Percentiles rank a stretch among this genome's conserved stretches.
These are phyloP conservation scores for Amphibalanus amphitrite DNA, from an alignment of 1,140 invertebrate genomes.

Conservation along the genomic window DNA sequence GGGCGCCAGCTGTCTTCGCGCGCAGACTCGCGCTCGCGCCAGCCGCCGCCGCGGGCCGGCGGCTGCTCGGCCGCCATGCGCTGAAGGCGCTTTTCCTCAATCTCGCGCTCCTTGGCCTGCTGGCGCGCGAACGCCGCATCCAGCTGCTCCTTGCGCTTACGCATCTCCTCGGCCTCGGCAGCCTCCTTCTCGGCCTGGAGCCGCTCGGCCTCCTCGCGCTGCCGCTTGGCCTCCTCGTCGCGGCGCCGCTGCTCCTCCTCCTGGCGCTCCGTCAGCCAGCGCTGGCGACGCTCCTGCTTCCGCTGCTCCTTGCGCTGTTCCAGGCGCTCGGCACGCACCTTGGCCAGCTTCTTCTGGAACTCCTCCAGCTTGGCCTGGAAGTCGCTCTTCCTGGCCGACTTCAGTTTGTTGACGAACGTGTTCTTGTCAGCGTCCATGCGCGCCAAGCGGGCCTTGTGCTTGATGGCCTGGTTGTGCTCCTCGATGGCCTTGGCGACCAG, in stretches of 20 bases:
- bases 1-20: constrained; percentile 24
- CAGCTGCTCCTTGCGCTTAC: constrained; percentile 19
- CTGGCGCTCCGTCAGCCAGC: constrained; percentile 30
- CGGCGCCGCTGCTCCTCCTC: constrained; percentile 38
- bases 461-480: constrained; percentile 66
- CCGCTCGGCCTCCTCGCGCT: constrained; percentile 30
- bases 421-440: constrained; percentile 68
- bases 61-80: constrained; percentile 25
- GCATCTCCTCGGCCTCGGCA: constrained; percentile 51
- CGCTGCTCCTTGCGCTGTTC: constrained; percentile 48
- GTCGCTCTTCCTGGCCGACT: constrained; percentile 42
- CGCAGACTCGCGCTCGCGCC: constrained; percentile 28
- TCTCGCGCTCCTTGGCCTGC: constrained; percentile 46
- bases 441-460: constrained; percentile 53
- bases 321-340: constrained; percentile 51
- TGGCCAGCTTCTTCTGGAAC: constrained; percentile 44
- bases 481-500: constrained; percentile 65
- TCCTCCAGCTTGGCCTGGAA: constrained; percentile 16
- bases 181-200: constrained; percentile 38
- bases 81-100: constrained; percentile 44
- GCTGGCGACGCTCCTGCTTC: constrained; percentile 50
- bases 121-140: constrained; percentile 42
- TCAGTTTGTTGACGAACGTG: constrained; percentile 54
- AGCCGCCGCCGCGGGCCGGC: constrained; percentile 24
- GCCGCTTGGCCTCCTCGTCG: constrained; percentile 49